These are phyloP conservation scores for Zaprionus taronus DNA, from an alignment of 1,140 invertebrate genomes.

Conservation along the genomic window DNA sequence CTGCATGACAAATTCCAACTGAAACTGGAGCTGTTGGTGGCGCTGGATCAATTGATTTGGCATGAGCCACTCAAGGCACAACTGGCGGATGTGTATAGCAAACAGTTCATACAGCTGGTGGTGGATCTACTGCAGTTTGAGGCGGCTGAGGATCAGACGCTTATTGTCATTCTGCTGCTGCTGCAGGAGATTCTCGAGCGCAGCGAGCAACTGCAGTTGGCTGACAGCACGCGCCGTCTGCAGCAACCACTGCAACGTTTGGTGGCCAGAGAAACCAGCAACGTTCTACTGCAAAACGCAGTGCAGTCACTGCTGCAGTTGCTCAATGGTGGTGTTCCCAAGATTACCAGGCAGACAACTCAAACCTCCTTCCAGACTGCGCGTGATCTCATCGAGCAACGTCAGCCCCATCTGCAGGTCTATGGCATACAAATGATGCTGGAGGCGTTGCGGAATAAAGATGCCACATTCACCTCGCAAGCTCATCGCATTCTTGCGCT, in stretches of 20 bases:
- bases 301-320: slow-evolving; percentile 38
- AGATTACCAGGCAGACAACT: background rate
- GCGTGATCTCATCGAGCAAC: slow-evolving; percentile 60
- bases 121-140: slow-evolving; percentile 43
- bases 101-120: slow-evolving; percentile 58
- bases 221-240: slow-evolving; percentile 32
- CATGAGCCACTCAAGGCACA: slow-evolving; percentile 67
- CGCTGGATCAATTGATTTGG: slow-evolving; percentile 64
- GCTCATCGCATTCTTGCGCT: slow-evolving; percentile 71
- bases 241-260: slow-evolving; percentile 33
- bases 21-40: slow-evolving; percentile 67
- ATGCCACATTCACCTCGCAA: slow-evolving; percentile 61
- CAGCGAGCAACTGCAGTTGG: slow-evolving; percentile 42
- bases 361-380: slow-evolving; percentile 56
- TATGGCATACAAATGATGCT: slow-evolving; percentile 76
- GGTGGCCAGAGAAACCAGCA: slow-evolving; percentile 26
- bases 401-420: slow-evolving; percentile 72
- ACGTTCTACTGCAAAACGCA: slow-evolving; percentile 47
- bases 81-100: slow-evolving; percentile 48
- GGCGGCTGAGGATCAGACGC: slow-evolving; percentile 49
- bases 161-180: slow-evolving; percentile 66
- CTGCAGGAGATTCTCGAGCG: slow-evolving; percentile 69
- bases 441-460: slow-evolving; percentile 57
- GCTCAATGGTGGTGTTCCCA: slow-evolving; percentile 28
- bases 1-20: slow-evolving; percentile 64